Conservation (phyloP, 2,113 vertebrate species). For the Takifugu flavidus region DNA sequence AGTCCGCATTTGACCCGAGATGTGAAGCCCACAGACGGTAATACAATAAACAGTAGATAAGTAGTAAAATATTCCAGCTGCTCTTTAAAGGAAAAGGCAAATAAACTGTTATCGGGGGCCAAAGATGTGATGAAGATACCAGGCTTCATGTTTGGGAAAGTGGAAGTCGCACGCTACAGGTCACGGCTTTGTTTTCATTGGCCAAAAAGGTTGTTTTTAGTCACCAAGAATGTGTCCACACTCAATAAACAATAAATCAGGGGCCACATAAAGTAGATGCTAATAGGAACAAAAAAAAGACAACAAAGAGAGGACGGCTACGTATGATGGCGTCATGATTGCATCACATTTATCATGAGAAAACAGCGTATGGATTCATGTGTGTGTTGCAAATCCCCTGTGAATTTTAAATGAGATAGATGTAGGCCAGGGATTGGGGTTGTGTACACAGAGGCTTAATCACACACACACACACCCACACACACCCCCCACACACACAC, state of each 20-base stretch:
- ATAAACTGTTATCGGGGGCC: not conserved
- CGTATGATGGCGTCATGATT: slow-evolving; percentile 42
- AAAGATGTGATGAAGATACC: slow-evolving; percentile 1
- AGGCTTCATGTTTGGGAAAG: slow-evolving; percentile 15
- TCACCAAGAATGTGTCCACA: not conserved
- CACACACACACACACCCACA: slow-evolving; percentile 48
- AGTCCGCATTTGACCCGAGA: not conserved
- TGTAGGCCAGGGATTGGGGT: slow-evolving; percentile 54
- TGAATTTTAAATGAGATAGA: slow-evolving; percentile 39
- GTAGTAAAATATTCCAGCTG: slow-evolving; percentile 5
- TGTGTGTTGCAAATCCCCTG: slow-evolving; percentile 19
- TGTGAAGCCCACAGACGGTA: not conserved
- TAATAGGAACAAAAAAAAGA: slow-evolving; percentile 18
- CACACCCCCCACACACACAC: slow-evolving; percentile 7
- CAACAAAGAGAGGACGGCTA: slow-evolving; percentile 1
- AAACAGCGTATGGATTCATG: slow-evolving; percentile 19
- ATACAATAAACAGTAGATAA: not conserved
- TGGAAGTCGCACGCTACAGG: slow-evolving; percentile 1
- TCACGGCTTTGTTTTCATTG: slow-evolving; percentile 11
- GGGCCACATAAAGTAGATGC: slow-evolving; percentile 11
- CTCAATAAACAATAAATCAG: no score
- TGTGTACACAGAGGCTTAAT: slow-evolving; percentile 63
- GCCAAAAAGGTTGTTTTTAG: slow-evolving; percentile 1
- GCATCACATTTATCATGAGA: slow-evolving; percentile 48
- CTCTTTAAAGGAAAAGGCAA: not conserved